Evolutionary conservation across 2,113 vertebrate species (phyloP).

Genomic region (Podilymbus podiceps): DNA sequence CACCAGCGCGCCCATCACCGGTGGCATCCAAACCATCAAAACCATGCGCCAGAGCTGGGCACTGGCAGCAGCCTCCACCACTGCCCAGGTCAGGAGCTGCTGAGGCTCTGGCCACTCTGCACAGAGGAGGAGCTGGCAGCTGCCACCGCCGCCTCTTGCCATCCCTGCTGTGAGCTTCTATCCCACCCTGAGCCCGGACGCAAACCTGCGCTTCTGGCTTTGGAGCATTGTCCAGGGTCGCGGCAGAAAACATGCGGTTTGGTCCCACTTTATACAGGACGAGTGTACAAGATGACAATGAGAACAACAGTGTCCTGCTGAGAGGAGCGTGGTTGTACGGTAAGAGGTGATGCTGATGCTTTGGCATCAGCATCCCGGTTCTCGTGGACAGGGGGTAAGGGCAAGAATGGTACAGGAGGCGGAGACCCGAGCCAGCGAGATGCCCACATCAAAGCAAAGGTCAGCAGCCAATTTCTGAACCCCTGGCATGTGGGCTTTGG

Average conservation of each 20-base stretch:
- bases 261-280: not conserved
- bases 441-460: not conserved
- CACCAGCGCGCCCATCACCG: not conserved
- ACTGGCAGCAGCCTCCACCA: not conserved
- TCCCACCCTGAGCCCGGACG: not conserved
- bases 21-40: not conserved
- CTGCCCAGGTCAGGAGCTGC: not conserved
- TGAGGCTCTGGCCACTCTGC: not conserved
- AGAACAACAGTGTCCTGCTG: not conserved
- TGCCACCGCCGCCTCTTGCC: not conserved
- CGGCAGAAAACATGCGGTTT: not conserved
- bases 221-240: not conserved
- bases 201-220: not conserved
- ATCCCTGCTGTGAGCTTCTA: not conserved
- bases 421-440: not conserved
- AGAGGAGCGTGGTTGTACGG: not conserved
- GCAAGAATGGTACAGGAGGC: rapidly evolving
- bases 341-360: not conserved
- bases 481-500: not conserved
- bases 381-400: rapidly evolving
- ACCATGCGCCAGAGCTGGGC: not conserved
- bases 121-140: not conserved
- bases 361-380: not conserved
- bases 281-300: not conserved
- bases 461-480: not conserved